Evolutionary conservation across 2,113 vertebrate species (phyloP), one percentile per base, ranked within the genome.

Genomic region (Climacteris rufus): DNA sequence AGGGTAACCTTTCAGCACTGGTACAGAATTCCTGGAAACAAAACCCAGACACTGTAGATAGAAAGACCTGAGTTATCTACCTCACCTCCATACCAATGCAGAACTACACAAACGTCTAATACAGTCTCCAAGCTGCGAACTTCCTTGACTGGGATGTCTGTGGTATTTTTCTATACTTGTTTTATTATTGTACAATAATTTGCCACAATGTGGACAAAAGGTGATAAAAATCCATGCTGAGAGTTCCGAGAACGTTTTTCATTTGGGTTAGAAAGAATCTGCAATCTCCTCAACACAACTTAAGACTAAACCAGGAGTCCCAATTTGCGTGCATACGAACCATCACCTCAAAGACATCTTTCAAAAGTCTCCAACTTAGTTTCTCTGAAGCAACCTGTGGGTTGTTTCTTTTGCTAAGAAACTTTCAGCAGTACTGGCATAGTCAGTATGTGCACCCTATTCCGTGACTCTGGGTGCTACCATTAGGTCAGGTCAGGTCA

Each of bases 391-490:
- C 44, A 63, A 42, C 39, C 14, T 52, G 11, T 30, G 56, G 12
- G 25, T 27, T 76, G 56, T 10, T 72, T 66, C 42, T 45, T 70
- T 47, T 9, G 2, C 40, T 60, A 83, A 21, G 4, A 28, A 74
- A 44, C n/a, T 86, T 77, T 9, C 27, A 60, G 50, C 31, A 56
- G 33, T 33, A 59, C 9, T 5, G 1, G 11, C 54, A 28, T 25
- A 30, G 63, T 80, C 0, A 0, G 22, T 23, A 37, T 1, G 4
- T 1, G 1, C 16, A 11, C 31, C 27, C 59, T 63, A 35, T 35
- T 68, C 59, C 63, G 6, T 63, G 66, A 56, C 10, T 23, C 30
- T 15, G 6, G 28, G 63, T 59, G 54, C 40, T 65, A 20, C 39
- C 30, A 47, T 18, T 33, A 80, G 28, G 11, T 69, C 57, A 63